phyloP scores from a whole-genome alignment of 2,797 vertebrate species.

The Luscinia megarhynchos region DNA sequence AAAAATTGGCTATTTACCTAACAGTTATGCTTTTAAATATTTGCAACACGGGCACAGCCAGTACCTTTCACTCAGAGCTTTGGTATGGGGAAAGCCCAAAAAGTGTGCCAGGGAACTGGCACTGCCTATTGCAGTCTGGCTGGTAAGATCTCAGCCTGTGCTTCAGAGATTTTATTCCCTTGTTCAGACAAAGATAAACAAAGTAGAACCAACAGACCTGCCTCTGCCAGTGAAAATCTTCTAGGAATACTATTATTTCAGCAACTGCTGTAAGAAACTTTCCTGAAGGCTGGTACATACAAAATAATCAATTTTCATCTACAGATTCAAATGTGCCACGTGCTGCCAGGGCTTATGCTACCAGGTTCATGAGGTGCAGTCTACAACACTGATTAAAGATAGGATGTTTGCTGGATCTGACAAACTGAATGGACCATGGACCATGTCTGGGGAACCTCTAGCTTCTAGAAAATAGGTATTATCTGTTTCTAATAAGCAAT shows the following conservation, averaged over 20 bases:
- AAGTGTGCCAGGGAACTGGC: neutral
- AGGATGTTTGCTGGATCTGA: neutral
- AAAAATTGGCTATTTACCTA: conserved; percentile 51
- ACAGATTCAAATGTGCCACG: conserved; percentile 3
- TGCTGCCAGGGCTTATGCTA: neutral
- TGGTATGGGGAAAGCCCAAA: neutral
- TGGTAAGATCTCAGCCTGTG: conserved; percentile 1
- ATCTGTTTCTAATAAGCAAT: neutral
- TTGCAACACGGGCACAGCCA: neutral
- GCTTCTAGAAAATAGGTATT: conserved; percentile 1
- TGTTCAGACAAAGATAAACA: conserved; percentile 35
- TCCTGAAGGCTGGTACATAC: neutral
- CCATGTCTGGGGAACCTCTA: neutral
- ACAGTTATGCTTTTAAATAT: neutral
- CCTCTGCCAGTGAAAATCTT: neutral
- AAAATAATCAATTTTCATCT: conserved; percentile 26
- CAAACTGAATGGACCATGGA: neutral
- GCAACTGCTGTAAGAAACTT: neutral
- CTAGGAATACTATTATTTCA: conserved; percentile 8
- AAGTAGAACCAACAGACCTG: neutral
- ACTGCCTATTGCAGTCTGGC: neutral
- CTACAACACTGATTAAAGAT: neutral
- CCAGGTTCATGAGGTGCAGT: neutral
- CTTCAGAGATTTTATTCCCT: neutral
- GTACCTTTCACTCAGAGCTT: neutral